Evolutionary conservation across 2,113 vertebrate species (phyloP).

Genomic region (Hemibagrus wyckioides): DNA sequence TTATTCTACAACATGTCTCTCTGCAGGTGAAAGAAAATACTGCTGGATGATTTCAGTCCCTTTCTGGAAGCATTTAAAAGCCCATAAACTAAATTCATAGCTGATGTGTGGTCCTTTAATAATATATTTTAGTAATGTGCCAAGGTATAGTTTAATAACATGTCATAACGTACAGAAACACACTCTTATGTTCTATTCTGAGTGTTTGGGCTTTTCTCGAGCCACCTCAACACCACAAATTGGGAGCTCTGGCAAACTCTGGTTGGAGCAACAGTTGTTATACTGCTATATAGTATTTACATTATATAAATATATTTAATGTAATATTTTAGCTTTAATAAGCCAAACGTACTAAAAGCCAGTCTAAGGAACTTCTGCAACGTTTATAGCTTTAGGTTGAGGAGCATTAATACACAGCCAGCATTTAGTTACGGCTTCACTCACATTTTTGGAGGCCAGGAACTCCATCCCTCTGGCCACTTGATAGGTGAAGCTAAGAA

Average conservation of each 20-base stretch:
- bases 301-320: neutral
- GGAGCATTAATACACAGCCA: neutral
- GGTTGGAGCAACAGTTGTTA: neutral
- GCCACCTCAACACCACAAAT: conserved; percentile 38
- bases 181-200: conserved; percentile 55
- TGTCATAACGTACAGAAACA: conserved; percentile 22
- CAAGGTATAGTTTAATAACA: conserved; percentile 36
- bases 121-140: conserved; percentile 45
- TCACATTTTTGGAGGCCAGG: conserved; percentile 95
- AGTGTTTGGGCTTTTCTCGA: conserved; percentile 53
- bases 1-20: neutral
- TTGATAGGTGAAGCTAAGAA: conserved; percentile 97
- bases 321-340: neutral
- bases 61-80: conserved; percentile 54
- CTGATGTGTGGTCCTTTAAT: conserved; percentile 59
- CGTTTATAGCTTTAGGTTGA: neutral
- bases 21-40: neutral
- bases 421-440: conserved; percentile 58
- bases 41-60: conserved; percentile 1
- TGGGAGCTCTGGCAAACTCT: conserved; percentile 26
- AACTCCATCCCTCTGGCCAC: conserved; percentile 98
- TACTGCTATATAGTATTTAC: neutral
- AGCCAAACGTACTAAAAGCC: neutral
- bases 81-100: conserved; percentile 63
- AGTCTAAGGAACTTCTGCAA: neutral